phyloP scores from a whole-genome alignment of 2,113 vertebrate species.

The Colossoma macropomum region DNA sequence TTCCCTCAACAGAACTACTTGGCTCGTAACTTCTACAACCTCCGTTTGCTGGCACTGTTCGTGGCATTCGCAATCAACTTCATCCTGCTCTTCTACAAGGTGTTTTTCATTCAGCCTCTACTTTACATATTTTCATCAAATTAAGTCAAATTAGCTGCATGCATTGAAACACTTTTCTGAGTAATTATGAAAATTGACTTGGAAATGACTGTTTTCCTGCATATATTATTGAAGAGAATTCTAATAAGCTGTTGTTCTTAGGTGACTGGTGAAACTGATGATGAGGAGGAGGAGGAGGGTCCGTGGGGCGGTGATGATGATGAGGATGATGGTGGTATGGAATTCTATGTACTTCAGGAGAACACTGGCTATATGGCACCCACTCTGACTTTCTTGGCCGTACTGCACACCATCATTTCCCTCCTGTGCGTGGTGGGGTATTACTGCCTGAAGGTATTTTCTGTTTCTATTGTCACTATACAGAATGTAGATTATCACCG shows the following conservation, averaged over 20 bases:
- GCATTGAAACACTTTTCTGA: background rate
- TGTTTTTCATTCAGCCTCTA: constrained; percentile 60
- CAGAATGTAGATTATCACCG: background rate
- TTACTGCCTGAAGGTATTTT: constrained; percentile 89
- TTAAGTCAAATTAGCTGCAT: background rate
- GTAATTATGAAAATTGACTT: background rate
- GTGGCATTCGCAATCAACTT: constrained; percentile 98
- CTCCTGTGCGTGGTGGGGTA: constrained; percentile 93
- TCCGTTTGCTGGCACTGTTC: constrained; percentile 94
- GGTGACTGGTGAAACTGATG: constrained; percentile 88
- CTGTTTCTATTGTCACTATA: background rate
- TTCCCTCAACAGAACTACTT: constrained; percentile 86
- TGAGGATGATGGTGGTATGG: constrained; percentile 84
- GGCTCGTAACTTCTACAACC: constrained; percentile 98
- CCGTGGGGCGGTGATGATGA: constrained; percentile 85
- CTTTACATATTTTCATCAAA: background rate
- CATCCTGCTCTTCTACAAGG: constrained; percentile 99
- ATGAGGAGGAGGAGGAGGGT: constrained; percentile 76
- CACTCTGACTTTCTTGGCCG: constrained; percentile 85
- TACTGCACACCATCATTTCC: constrained; percentile 93
- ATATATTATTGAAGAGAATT: background rate
- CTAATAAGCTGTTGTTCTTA: constrained; percentile 54
- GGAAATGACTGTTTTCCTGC: background rate
- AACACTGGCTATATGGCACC: constrained; percentile 96
- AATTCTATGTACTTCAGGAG: constrained; percentile 96